A percentile compares a stretch with the other conserved stretches of the same genome.
Evolutionary conservation across 2,113 vertebrate genomes (phyloP).

Genomic region (Phalacrocorax brasilianus): DNA sequence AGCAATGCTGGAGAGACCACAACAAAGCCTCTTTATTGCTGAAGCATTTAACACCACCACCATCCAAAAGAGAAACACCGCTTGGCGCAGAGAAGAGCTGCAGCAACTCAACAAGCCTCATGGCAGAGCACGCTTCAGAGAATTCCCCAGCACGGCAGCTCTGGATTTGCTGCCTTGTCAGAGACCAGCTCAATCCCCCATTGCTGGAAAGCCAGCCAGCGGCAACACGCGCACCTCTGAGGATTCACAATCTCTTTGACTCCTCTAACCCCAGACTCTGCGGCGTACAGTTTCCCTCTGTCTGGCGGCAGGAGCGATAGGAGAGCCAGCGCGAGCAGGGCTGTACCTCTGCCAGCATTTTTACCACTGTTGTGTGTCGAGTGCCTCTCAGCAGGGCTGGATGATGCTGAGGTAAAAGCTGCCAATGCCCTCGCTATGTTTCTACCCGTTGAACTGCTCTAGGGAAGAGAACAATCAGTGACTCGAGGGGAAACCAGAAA

Average conservation of each 20-base stretch:
- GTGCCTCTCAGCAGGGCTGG: conserved; percentile 46
- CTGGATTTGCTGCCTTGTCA: conserved; percentile 13
- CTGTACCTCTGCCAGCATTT: conserved; percentile 1
- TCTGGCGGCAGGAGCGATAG: neutral
- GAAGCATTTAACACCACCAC: conserved; percentile 13
- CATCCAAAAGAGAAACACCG: conserved; percentile 33
- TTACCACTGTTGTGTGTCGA: neutral
- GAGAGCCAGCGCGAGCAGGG: neutral
- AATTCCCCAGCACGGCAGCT: neutral
- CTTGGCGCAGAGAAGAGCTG: conserved; percentile 19
- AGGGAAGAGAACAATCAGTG: conserved; percentile 11
- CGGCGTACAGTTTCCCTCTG: neutral
- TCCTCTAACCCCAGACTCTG: neutral
- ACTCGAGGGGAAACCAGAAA: neutral
- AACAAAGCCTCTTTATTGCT: conserved; percentile 54
- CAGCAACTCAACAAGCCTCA: neutral
- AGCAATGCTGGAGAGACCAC: conserved; percentile 42
- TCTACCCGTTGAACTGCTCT: neutral
- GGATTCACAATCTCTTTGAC: conserved; percentile 31
- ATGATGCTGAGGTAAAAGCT: conserved; percentile 10
- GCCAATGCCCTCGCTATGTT: neutral
- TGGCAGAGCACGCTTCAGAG: neutral
- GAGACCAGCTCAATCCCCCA: neutral
- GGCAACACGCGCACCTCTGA: neutral
- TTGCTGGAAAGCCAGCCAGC: neutral